These are phyloP conservation scores for Borostomias antarcticus DNA, from an alignment of 2,797 vertebrate species.

Conservation along the genomic window DNA sequence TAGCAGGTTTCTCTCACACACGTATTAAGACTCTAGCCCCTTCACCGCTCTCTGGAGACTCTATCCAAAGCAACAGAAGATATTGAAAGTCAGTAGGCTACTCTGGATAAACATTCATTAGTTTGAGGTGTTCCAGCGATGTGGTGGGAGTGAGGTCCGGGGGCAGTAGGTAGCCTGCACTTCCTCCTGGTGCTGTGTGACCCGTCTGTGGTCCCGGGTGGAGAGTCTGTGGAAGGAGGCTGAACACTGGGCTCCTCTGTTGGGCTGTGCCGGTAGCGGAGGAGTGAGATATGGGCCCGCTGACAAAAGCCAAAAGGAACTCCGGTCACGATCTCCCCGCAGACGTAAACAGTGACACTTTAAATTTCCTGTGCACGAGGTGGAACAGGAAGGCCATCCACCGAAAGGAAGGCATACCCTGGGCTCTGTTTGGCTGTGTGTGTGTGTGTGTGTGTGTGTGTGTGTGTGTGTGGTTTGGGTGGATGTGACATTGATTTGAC, in stretches of 20 bases:
- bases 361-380: constrained; percentile 67
- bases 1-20: not conserved
- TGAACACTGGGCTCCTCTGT: constrained; percentile 61
- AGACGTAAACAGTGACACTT: constrained; percentile 76
- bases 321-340: constrained; percentile 62
- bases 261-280: constrained; percentile 50
- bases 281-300: constrained; percentile 61
- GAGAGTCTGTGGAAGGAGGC: constrained; percentile 33
- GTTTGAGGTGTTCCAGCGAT: not conserved
- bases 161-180: not conserved
- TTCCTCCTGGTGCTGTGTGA: constrained; percentile 38
- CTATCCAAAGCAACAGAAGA: not conserved
- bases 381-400: constrained; percentile 49
- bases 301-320: constrained; percentile 60
- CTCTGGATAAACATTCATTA: not conserved
- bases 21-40: not conserved
- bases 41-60: not conserved
- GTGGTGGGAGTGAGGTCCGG: not conserved
- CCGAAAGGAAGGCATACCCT: constrained; percentile 55
- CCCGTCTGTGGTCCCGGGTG: constrained; percentile 33
- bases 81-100: not conserved
- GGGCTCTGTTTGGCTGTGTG: constrained; percentile 14
- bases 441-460: constrained; percentile 32
- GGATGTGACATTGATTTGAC: constrained; percentile 22
- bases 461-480: constrained; percentile 13